Base-by-base conservation (phyloP, 2,113 vertebrate genomes). In the Hippocampus barbouri region DNA sequence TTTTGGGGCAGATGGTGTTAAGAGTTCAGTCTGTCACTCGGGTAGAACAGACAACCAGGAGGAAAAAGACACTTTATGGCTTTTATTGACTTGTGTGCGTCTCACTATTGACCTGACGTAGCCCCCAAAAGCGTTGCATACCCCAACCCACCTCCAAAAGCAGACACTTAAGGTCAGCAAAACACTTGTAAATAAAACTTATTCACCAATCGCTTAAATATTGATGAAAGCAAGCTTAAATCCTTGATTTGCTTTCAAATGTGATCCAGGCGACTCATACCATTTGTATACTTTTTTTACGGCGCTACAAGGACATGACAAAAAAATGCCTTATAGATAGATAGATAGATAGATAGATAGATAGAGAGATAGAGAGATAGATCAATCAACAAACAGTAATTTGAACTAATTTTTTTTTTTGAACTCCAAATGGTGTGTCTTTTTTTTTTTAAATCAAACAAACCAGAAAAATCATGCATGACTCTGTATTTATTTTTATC, bases 1-100 rank as follows among this genome's bases (percentile, higher is more conserved):
- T 71, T 89, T 54, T 83, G 74, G 14, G 79, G 77, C 91, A 92
- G 89, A 92, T 92, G 91, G 90, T 76, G 72, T 79, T 76, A 67
- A 77, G 70, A 82, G 84, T 87, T 86, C 76, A 82, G 80, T 76
- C 85, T 82, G 86, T 89, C 87, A 79, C 81, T 83, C 80, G 80
- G 77, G 70, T 77, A 76, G 80, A 82, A 69, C 34, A 47, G 69
- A 68, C 12, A 61, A 20, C 14, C 14, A 60, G 27, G 72, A 78
- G 56, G 84, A 75, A 86, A 83, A 85, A 83, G 69, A 82, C 81
- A 78, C 85, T 89, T 88, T 85, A 65, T 53, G 54, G 77, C 78
- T 66, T 83, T 86, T 82, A 84, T 83, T 88, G 89, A 87, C 82
- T 77, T n/a, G 68, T 66, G 72, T 64, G 79, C 63, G 73, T 82